These are phyloP conservation scores for Leptodactylus fuscus DNA, from an alignment of 2,113 vertebrate genomes.

Conservation along the genomic window DNA sequence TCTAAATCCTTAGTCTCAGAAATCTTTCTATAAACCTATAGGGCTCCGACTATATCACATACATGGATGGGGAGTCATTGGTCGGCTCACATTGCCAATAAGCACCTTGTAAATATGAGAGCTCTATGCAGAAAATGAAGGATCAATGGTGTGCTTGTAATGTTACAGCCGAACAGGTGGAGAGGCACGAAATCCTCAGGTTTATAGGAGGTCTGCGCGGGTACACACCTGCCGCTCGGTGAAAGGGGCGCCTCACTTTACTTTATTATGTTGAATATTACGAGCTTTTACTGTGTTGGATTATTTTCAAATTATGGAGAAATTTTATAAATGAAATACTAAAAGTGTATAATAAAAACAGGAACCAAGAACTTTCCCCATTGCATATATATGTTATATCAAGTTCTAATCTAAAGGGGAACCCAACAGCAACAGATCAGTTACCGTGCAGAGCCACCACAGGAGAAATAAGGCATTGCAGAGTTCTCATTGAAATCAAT, in stretches of 20 bases:
- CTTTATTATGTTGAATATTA: neutral
- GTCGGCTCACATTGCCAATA: neutral
- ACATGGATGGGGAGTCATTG: neutral
- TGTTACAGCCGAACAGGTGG: neutral
- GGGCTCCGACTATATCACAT: neutral
- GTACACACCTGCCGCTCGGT: neutral
- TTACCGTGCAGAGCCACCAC: no score
- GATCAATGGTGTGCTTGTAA: neutral
- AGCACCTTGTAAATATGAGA: conserved; percentile 11
- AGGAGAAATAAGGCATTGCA: no score
- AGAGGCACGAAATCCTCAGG: neutral
- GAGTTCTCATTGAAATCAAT: no score
- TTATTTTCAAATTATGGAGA: conserved; percentile 18
- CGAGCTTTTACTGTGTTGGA: neutral
- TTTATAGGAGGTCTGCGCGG: neutral
- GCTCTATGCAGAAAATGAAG: neutral
- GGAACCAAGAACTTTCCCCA: neutral
- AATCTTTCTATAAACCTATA: neutral
- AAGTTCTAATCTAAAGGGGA: no score
- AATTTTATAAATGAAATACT: neutral
- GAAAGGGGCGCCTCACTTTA: neutral
- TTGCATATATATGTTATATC: neutral
- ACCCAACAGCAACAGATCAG: no score
- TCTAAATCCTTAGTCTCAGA: no score
- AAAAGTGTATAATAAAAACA: neutral